phyloP scores from a whole-genome alignment of 2,888 invertebrate species.

The Orthosia gothica region DNA sequence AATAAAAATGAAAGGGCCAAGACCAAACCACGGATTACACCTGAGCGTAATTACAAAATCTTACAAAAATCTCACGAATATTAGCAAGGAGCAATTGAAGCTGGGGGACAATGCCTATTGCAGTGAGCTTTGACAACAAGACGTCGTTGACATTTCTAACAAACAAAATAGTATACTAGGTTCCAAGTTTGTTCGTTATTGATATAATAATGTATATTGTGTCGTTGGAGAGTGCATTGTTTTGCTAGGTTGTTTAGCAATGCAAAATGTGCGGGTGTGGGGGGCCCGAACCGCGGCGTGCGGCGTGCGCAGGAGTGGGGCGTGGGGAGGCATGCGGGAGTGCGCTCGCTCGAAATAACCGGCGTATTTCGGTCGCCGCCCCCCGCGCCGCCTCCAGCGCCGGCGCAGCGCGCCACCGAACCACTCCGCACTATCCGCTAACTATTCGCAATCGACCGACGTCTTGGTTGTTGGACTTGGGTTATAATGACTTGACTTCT shows the following conservation, averaged over 20 bases:
- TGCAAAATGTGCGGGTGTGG: slow-evolving; percentile 72
- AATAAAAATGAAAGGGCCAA: background rate
- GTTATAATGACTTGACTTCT: slow-evolving; percentile 95
- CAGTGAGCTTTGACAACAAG: slow-evolving; percentile 13
- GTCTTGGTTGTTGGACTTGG: slow-evolving; percentile 95
- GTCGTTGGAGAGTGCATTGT: slow-evolving; percentile 49
- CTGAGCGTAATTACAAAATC: background rate
- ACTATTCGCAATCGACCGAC: slow-evolving; percentile 98
- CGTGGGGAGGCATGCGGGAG: slow-evolving; percentile 80
- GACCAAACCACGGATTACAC: background rate
- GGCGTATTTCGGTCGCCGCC: slow-evolving; percentile 89
- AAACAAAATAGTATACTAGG: slow-evolving; percentile 1
- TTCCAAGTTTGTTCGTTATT: slow-evolving; percentile 18
- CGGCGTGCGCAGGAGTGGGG: slow-evolving; percentile 58
- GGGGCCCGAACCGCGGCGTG: slow-evolving; percentile 38
- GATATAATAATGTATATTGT: slow-evolving; percentile 4
- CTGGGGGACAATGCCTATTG: background rate
- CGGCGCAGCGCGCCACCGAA: slow-evolving; percentile 79
- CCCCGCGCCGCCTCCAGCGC: slow-evolving; percentile 76
- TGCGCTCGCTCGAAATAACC: slow-evolving; percentile 88
- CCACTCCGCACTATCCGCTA: slow-evolving; percentile 94
- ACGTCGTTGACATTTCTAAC: background rate
- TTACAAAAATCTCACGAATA: background rate
- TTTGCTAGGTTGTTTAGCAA: slow-evolving; percentile 64
- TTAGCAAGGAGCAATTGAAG: background rate